These are phyloP conservation scores for Alexandromys fortis DNA, from an alignment of 2,113 vertebrate genomes.

Conservation along the genomic window DNA sequence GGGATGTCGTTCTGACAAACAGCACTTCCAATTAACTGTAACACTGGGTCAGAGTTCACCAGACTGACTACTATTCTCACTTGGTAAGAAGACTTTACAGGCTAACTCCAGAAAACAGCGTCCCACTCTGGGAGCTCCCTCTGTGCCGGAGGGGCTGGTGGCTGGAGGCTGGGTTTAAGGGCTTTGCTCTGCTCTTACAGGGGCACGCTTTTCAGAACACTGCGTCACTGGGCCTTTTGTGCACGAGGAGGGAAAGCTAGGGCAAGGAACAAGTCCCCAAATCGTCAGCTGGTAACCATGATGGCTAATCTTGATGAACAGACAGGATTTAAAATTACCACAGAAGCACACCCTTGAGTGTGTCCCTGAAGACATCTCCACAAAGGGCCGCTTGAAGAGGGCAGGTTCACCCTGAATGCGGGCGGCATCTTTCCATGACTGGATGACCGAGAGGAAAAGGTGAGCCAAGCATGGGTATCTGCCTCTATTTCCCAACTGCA, in stretches of 20 bases:
- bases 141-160: neutral
- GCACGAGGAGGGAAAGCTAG: neutral
- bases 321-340: neutral
- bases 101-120: constrained; percentile 78
- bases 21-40: constrained; percentile 75
- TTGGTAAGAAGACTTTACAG: constrained; percentile 82
- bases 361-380: neutral
- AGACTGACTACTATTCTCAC: constrained; percentile 63
- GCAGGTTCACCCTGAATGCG: neutral
- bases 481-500: neutral
- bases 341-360: neutral
- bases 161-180: neutral
- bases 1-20: constrained; percentile 43
- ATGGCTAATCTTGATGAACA: neutral
- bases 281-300: neutral
- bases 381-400: neutral
- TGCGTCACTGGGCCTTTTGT: neutral
- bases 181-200: neutral
- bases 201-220: neutral
- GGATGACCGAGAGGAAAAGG: neutral
- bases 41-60: constrained; percentile 69
- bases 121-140: constrained; percentile 66
- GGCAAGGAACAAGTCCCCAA: neutral
- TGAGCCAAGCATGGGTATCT: neutral
- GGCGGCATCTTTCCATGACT: neutral